A percentile compares a stretch with the other conserved stretches of the same genome.
phyloP scores from a whole-genome alignment of 2,797 vertebrate species.

The Pseudochromis fuscus region DNA sequence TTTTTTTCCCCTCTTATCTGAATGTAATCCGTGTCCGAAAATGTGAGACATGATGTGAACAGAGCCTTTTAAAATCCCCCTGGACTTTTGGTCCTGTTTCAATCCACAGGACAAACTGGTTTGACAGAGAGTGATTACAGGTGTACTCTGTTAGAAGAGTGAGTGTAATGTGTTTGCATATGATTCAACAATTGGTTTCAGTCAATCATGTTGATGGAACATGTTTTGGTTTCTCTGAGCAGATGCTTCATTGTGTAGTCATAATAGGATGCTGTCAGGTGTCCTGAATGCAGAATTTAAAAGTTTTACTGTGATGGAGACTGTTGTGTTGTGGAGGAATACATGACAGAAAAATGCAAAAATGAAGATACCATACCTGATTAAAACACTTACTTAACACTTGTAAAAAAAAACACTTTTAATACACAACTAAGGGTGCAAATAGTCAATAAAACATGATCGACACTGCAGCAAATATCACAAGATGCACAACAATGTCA shows the following conservation, averaged over 20 bases:
- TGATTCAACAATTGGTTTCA: conserved; percentile 67
- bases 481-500: not conserved
- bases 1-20: not conserved
- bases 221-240: conserved; percentile 14
- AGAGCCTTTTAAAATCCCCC: not conserved
- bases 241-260: conserved; percentile 4
- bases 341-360: no score
- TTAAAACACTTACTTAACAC: no score
- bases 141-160: conserved; percentile 22
- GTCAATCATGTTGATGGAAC: conserved; percentile 11
- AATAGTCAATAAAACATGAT: not conserved
- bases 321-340: not conserved
- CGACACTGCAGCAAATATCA: no score
- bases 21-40: not conserved
- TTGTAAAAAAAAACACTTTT: not conserved
- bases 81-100: conserved; percentile 28
- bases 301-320: not conserved
- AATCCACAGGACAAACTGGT: conserved; percentile 79
- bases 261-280: not conserved
- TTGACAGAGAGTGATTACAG: conserved; percentile 80
- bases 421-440: not conserved
- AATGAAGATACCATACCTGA: no score
- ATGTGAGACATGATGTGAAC: not conserved
- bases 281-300: not conserved
- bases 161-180: conserved; percentile 41